These are phyloP conservation scores for Scartelaos histophorus DNA, from an alignment of 2,113 vertebrate species.

Conservation along the genomic window DNA sequence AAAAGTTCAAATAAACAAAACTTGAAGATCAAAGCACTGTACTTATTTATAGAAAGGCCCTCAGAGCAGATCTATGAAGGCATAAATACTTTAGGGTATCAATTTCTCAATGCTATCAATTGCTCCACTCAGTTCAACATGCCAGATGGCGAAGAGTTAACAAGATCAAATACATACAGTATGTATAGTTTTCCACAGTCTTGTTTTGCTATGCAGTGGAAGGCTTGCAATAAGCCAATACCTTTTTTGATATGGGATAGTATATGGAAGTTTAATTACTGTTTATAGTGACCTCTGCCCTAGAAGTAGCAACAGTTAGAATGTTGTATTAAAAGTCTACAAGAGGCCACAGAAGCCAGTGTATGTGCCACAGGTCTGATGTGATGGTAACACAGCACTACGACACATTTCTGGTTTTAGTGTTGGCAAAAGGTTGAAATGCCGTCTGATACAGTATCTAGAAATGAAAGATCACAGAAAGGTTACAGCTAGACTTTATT, in stretches of 20 bases:
- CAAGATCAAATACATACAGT: constrained; percentile 1
- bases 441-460: constrained; percentile 41
- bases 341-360: constrained; percentile 23
- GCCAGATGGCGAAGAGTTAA: constrained; percentile 7
- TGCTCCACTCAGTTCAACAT: constrained; percentile 10
- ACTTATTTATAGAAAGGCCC: constrained; percentile 28
- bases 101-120: constrained; percentile 38
- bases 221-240: neutral
- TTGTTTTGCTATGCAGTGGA: neutral
- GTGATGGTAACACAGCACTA: constrained; percentile 52
- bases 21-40: constrained; percentile 13
- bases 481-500: constrained; percentile 38
- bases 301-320: constrained; percentile 26
- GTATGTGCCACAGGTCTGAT: neutral
- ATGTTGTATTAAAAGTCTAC: constrained; percentile 46
- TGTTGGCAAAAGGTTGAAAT: constrained; percentile 48
- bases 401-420: constrained; percentile 33
- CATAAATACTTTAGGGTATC: constrained; percentile 33
- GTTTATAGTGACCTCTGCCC: constrained; percentile 37
- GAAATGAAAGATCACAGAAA: constrained; percentile 39
- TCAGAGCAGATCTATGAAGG: constrained; percentile 28
- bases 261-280: constrained; percentile 2
- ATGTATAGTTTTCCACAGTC: neutral
- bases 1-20: constrained; percentile 14
- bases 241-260: neutral